A percentile compares a stretch with the other conserved stretches of the same genome.
phyloP scores from a whole-genome alignment of 1,140 invertebrate genomes.

The Pseudomyrmex cubaensis region DNA sequence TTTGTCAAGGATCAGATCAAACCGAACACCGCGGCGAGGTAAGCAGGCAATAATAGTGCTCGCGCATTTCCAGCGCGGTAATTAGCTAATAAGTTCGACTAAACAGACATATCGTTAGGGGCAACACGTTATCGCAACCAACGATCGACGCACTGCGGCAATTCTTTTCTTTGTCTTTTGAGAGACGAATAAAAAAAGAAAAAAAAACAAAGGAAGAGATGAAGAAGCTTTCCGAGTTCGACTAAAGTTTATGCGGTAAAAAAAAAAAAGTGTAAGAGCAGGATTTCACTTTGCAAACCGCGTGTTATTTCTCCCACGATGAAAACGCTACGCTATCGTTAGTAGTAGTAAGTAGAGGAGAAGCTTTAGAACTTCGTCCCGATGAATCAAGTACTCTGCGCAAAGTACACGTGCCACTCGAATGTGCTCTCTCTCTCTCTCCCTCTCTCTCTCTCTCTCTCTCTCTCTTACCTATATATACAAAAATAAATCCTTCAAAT shows the following conservation, averaged over 20 bases:
- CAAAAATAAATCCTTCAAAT: too few relatives aligned
- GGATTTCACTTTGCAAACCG: not conserved
- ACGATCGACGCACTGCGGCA: slow-evolving; percentile 3
- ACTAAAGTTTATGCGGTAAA: not conserved
- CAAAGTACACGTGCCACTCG: too few relatives aligned
- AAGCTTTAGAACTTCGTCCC: not conserved
- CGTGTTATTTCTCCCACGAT: not conserved
- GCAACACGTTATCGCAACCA: slow-evolving; percentile 57
- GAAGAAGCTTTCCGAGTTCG: not conserved
- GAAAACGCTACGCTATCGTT: not conserved
- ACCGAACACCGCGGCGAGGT: not conserved
- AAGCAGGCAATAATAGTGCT: slow-evolving; percentile 62
- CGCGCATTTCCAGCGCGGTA: not conserved
- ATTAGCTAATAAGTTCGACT: slow-evolving; percentile 65
- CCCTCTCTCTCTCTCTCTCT: too few relatives aligned
- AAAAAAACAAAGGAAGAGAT: not conserved
- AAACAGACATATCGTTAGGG: slow-evolving; percentile 72
- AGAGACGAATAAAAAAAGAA: not conserved
- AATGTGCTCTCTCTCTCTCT: too few relatives aligned
- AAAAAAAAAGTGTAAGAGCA: not conserved
- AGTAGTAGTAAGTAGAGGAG: not conserved
- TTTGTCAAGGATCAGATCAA: slow-evolving; percentile 37
- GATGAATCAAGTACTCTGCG: slow-evolving; percentile 16
- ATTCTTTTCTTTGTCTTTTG: not conserved
- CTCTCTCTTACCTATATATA: too few relatives aligned